Base-by-base conservation (phyloP, 2,113 vertebrate genomes). In the Plectropomus leopardus region DNA sequence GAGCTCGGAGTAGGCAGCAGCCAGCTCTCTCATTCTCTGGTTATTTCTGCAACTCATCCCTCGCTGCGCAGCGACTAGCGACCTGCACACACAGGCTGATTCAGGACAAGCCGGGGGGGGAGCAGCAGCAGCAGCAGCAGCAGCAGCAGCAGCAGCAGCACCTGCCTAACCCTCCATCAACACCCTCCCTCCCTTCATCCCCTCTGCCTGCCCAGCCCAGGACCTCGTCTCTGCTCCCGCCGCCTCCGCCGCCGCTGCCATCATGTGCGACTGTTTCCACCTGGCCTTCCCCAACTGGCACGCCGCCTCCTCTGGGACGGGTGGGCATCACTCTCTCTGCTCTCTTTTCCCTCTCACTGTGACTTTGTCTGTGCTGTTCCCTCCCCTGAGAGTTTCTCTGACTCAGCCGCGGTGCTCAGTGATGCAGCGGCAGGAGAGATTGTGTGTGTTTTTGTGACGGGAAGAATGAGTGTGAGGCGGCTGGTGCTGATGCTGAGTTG, bases 201-300 rank as follows among this genome's bases (percentile, higher is more conserved):
- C 30, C 26, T 13, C 34, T 2, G 57, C 34, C 67, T 54, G 36
- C 32, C 50, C 28, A 32, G 19, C 23, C 67, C 64, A 23, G 72
- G 84, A 87, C 68, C 17, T 83, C 34, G 2, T 64, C 78, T 65
- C 21, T 26, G 9, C 65, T 28, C 63, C 63, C 11, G 30, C 36
- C 23, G 21, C 51, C 30, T 6, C 68, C 68, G 44, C 53, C 83
- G 53, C 58, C 77, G 89, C 90, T 60, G 84, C 92, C 96, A 94
- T 92, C 95, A 99, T 99, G 98, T 99, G 98, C 89, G 98, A 99
- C 97, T 99, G 98, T 92, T 99, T 99, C 95, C 98, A 99, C 93
- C 93, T 97, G 94, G 96, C 97, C 88, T 97, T 99, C 94, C 97
- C 98, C 92, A 96, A 97, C 96, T 99, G 98, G 98, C 96, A 97